Conservation (phyloP, 2,888 invertebrate genomes). For the Nomada ruficornis region DNA sequence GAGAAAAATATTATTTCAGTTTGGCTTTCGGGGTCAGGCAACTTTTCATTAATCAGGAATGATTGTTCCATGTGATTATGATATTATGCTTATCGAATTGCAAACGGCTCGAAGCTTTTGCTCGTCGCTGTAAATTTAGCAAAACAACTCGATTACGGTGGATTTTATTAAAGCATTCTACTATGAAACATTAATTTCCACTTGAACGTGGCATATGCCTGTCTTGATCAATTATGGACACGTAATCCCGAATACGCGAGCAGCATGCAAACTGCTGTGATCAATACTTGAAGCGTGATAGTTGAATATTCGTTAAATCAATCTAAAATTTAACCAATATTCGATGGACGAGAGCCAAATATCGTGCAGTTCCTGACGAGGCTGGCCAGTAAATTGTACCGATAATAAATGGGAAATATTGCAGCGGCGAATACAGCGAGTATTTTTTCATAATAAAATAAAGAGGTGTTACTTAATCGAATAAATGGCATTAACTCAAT, state of each 20-base stretch:
- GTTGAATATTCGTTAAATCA: constrained; percentile 6
- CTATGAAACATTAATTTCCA: constrained; percentile 9
- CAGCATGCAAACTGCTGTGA: constrained; percentile 19
- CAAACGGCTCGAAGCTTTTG: too few relatives aligned
- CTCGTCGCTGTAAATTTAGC: background rate
- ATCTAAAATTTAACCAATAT: constrained; percentile 3
- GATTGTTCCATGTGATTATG: too few relatives aligned
- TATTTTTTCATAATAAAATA: too few relatives aligned
- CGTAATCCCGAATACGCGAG: constrained; percentile 24
- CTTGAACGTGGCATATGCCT: constrained; percentile 4
- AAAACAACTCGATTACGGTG: background rate
- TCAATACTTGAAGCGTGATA: constrained; percentile 19
- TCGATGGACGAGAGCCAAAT: background rate
- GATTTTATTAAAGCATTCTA: constrained; percentile 6
- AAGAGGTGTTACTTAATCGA: too few relatives aligned
- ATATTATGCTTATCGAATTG: too few relatives aligned
- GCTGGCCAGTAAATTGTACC: too few relatives aligned
- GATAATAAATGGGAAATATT: too few relatives aligned
- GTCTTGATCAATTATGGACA: constrained; percentile 19
- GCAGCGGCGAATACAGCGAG: too few relatives aligned
- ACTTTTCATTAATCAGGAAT: too few relatives aligned
- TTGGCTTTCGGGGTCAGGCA: too few relatives aligned
- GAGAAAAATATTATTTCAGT: too few relatives aligned
- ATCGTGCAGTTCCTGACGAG: background rate
- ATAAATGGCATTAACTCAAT: too few relatives aligned